A percentile compares a stretch with the other conserved stretches of the same genome.
These are phyloP conservation scores for Sarcophaga peregrina DNA, from an alignment of 1,140 invertebrate genomes.

Conservation along the genomic window DNA sequence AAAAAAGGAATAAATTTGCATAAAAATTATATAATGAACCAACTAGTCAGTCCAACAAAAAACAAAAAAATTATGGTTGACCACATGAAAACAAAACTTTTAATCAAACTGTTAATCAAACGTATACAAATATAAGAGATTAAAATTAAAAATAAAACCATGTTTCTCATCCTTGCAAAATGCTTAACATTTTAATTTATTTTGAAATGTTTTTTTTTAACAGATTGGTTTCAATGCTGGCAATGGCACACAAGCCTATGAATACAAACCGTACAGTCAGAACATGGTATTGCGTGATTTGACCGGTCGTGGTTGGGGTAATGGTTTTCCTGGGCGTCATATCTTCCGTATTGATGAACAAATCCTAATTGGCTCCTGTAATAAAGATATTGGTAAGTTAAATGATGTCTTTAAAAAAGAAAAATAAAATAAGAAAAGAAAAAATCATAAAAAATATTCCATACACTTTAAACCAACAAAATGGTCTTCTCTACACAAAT, in stretches of 20 bases:
- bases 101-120: neutral
- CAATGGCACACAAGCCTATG: slow-evolving; percentile 90
- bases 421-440: neutral
- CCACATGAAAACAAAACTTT: neutral
- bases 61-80: neutral
- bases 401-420: neutral
- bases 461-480: too few relatives aligned
- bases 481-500: too few relatives aligned
- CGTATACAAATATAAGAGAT: too few relatives aligned
- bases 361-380: slow-evolving; percentile 91
- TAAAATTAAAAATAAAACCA: too few relatives aligned
- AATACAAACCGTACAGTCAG: slow-evolving; percentile 92
- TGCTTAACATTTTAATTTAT: neutral
- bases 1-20: too few relatives aligned
- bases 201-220: slow-evolving; percentile 50
- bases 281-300: slow-evolving; percentile 84
- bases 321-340: slow-evolving; percentile 88
- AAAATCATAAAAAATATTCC: neutral
- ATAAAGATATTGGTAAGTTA: slow-evolving; percentile 83
- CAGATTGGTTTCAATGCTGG: slow-evolving; percentile 96
- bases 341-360: slow-evolving; percentile 96
- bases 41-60: too few relatives aligned
- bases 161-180: neutral
- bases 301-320: slow-evolving; percentile 84
- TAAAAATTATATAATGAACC: too few relatives aligned